A percentile compares a stretch with the other conserved stretches of the same genome.
These are phyloP conservation scores for Australoheros scitulus DNA, from an alignment of 2,113 vertebrate species.

Conservation along the genomic window DNA sequence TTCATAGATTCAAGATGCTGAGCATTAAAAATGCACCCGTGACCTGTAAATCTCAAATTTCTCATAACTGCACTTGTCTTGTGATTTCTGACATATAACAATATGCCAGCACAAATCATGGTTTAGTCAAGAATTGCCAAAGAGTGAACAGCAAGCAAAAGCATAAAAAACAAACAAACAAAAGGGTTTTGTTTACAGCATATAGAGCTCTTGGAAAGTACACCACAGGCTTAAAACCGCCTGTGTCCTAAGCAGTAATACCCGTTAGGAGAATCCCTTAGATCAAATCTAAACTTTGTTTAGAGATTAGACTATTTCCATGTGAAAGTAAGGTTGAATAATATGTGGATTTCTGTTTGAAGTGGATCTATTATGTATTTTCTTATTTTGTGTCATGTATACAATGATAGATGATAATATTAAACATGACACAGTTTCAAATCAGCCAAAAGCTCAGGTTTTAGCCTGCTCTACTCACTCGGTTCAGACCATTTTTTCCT, in stretches of 20 bases:
- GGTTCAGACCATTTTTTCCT: too few relatives aligned
- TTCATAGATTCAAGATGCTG: too few relatives aligned
- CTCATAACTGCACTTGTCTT: neutral
- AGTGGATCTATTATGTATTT: too few relatives aligned
- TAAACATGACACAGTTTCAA: too few relatives aligned
- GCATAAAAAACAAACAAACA: neutral
- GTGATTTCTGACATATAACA: neutral
- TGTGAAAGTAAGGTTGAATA: too few relatives aligned
- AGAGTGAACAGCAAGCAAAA: neutral
- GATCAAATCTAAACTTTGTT: neutral
- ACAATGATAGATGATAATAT: too few relatives aligned
- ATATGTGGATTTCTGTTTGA: too few relatives aligned
- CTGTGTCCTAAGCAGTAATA: neutral
- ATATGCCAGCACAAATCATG: neutral
- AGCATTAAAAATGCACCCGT: too few relatives aligned
- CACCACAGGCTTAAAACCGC: neutral
- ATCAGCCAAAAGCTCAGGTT: too few relatives aligned
- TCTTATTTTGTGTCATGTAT: too few relatives aligned
- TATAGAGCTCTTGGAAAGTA: neutral
- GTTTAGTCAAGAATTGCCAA: neutral
- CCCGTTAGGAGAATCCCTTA: neutral
- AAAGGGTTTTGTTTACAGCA: neutral
- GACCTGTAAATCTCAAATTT: neutral
- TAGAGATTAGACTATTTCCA: neutral
- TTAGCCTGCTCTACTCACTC: too few relatives aligned